Percentiles rank a stretch among this genome's conserved stretches.
Evolutionary conservation across 2,888 invertebrate genomes (phyloP).

Genomic region (Osmoderma eremita): DNA sequence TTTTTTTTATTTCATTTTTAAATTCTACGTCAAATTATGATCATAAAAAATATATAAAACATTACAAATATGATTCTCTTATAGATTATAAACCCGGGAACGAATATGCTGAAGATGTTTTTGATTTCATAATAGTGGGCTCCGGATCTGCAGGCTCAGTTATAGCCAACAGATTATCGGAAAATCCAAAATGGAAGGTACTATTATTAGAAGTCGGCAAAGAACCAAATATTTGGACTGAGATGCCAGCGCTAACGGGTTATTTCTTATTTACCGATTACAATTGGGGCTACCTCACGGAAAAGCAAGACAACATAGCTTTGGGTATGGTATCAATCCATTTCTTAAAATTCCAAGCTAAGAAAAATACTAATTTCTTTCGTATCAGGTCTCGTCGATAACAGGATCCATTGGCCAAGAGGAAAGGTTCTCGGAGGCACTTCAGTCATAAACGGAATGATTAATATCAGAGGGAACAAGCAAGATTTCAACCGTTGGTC

Average conservation of each 20-base stretch:
- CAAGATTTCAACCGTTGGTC: constrained; percentile 74
- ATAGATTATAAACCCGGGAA: not conserved
- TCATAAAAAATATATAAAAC: no score
- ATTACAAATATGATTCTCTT: no score
- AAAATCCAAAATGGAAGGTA: constrained; percentile 65
- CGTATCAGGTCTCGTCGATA: constrained; percentile 39
- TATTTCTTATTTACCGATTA: constrained; percentile 62
- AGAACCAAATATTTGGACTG: constrained; percentile 63
- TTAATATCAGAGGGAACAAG: constrained; percentile 72
- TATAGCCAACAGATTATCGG: constrained; percentile 63
- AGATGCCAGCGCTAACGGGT: constrained; percentile 63
- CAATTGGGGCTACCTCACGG: constrained; percentile 63
- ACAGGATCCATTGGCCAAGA: constrained; percentile 38
- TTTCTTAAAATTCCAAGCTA: no score
- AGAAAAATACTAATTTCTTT: no score
- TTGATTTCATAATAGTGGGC: constrained; percentile 62
- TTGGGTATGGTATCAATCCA: no score
- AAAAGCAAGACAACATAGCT: constrained; percentile 64
- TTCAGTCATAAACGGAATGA: constrained; percentile 73
- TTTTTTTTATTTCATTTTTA: no score
- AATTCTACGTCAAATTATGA: no score
- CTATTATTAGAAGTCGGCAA: constrained; percentile 71
- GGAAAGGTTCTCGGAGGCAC: constrained; percentile 70
- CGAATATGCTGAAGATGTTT: constrained; percentile 42
- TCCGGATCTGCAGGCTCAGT: constrained; percentile 64